Evolutionary conservation across 2,113 vertebrate genomes (phyloP), one percentile per base, ranked within the genome.

Genomic region (Urocitellus parryii): DNA sequence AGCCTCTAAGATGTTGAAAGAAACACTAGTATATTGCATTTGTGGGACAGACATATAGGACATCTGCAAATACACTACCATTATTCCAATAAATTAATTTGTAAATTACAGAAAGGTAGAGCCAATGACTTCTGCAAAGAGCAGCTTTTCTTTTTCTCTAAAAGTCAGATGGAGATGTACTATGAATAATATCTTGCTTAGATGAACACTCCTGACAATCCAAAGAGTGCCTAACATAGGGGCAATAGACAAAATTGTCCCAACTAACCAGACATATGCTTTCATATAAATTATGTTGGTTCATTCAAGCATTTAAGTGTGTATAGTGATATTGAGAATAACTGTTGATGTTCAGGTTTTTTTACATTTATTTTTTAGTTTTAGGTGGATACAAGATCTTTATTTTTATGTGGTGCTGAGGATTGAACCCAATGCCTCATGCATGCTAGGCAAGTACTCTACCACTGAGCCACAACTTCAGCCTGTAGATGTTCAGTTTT

Each of bases 61-160:
- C 17, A 45, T 70, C 72, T 73, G 67, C 14, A 88, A 8, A 72
- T 80, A 65, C 7, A 80, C 48, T 79, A 80, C 17, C 17, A 68
- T 90, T 79, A 42, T 95, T 92, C 65, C 37, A 74, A 42, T 81
- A 61, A 88, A 37, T 83, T 85, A 74, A 73, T 83, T 88, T 91
- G 22, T 18, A 90, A 68, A 39, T 88, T 42, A 27, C 11, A 65
- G 37, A 91, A 91, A 76, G 10, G 34, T 67, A 88, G 82, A 95
- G 45, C 27, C 82, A 81, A 53, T 76, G 11, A 84, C 18, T 93
- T 85, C 11, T 76, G 42, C 77, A 72, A 79, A 91, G 37, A 12
- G 32, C 37, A 85, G 2, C 17, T 48, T 84, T 91, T n/a, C 39
- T 93, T 4, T 45, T 96, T 27, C 48, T 93, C 39, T 81, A 37